phyloP scores from a whole-genome alignment of 2,797 vertebrate genomes.

The Lateolabrax maculatus region DNA sequence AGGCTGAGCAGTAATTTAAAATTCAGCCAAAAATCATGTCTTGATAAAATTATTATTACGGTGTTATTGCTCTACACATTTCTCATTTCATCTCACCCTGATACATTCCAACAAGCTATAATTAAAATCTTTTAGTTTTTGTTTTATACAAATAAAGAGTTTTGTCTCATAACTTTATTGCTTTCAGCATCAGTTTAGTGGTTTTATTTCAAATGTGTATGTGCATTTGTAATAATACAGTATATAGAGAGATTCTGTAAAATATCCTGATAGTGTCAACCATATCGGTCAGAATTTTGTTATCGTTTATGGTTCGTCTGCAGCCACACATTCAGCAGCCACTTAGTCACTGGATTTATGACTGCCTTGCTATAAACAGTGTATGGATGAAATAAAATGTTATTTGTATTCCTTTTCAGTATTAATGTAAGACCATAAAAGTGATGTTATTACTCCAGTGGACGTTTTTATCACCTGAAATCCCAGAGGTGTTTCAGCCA shows the following conservation, averaged over 20 bases:
- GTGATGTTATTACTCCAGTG: slow-evolving; percentile 27
- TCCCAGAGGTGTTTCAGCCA: slow-evolving; percentile 14
- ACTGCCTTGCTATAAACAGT: slow-evolving; percentile 28
- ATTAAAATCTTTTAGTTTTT: neutral
- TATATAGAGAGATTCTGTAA: neutral
- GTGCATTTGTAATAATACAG: too few species aligned
- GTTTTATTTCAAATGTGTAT: neutral
- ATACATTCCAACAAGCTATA: neutral
- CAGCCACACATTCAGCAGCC: slow-evolving; percentile 27
- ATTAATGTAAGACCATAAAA: slow-evolving; percentile 53
- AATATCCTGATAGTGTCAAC: neutral
- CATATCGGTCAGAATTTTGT: neutral
- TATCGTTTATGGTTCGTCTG: slow-evolving; percentile 17
- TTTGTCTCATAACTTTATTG: neutral
- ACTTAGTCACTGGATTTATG: slow-evolving; percentile 45
- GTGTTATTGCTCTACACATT: neutral
- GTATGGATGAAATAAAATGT: slow-evolving; percentile 30
- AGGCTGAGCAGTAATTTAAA: neutral
- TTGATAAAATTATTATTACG: slow-evolving; percentile 1
- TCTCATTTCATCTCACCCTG: too few species aligned
- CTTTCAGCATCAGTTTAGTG: neutral
- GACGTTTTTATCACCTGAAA: slow-evolving; percentile 53
- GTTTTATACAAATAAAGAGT: neutral
- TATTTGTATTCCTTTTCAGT: slow-evolving; percentile 37
- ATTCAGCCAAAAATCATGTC: too few species aligned